Evolutionary conservation across 2,888 invertebrate genomes (phyloP).

Genomic region (Teleiodes luculella): DNA sequence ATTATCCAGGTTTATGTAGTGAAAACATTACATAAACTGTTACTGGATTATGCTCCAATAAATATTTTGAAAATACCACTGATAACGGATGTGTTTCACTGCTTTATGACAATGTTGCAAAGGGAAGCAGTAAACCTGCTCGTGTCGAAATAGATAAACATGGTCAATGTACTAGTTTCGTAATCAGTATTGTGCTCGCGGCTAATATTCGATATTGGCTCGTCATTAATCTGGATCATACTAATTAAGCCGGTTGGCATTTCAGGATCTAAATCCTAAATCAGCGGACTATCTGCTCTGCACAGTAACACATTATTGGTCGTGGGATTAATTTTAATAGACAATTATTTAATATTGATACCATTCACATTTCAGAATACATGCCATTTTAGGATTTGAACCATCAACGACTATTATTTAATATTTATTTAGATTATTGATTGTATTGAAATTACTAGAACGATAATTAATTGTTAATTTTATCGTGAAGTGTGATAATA

Average conservation of each 20-base stretch:
- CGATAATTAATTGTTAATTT: background rate
- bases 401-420: no score
- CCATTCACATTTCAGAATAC: background rate
- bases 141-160: conserved; percentile 37
- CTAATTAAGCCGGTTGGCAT: conserved; percentile 35
- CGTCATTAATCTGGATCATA: conserved; percentile 43
- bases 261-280: conserved; percentile 42
- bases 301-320: background rate
- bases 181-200: conserved; percentile 26
- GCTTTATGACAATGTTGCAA: conserved; percentile 37
- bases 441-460: no score
- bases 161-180: conserved; percentile 19
- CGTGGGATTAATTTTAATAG: background rate
- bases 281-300: conserved; percentile 29
- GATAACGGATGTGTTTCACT: conserved; percentile 39
- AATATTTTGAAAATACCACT: conserved; percentile 36
- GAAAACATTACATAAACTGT: conserved; percentile 37
- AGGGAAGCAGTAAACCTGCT: conserved; percentile 39
- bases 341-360: background rate
- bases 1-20: conserved; percentile 42
- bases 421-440: no score
- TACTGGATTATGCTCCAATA: conserved; percentile 50
- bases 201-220: conserved; percentile 39
- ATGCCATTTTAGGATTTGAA: no score
- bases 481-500: no score